phyloP scores from a whole-genome alignment of 2,113 vertebrate species.

The Ammodytes marinus region DNA sequence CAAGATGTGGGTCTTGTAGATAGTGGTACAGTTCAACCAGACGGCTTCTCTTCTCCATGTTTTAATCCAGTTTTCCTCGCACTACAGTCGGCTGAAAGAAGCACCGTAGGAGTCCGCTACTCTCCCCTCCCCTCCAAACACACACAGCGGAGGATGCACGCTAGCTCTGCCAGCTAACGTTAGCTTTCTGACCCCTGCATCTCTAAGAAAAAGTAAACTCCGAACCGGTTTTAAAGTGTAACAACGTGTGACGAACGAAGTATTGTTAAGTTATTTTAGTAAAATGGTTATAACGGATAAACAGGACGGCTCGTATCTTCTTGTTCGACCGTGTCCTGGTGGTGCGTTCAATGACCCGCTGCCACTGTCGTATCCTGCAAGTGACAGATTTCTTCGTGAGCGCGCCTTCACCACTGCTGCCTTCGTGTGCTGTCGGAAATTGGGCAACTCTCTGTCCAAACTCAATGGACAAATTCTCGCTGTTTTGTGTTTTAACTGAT shows the following conservation, averaged over 20 bases:
- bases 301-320: background rate
- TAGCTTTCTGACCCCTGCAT: slow-evolving; percentile 57
- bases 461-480: background rate
- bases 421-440: slow-evolving; percentile 27
- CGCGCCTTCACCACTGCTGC: slow-evolving; percentile 9
- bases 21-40: slow-evolving; percentile 64
- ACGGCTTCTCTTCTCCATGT: slow-evolving; percentile 69
- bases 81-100: background rate
- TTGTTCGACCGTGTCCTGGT: background rate
- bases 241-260: background rate
- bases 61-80: background rate
- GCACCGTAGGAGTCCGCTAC: slow-evolving; percentile 32
- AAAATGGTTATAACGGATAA: background rate
- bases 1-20: slow-evolving; percentile 90
- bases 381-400: slow-evolving; percentile 65
- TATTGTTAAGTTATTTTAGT: background rate
- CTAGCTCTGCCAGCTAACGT: slow-evolving; percentile 51
- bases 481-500: background rate
- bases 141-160: slow-evolving; percentile 9
- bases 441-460: background rate
- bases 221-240: background rate
- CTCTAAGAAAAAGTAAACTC: background rate
- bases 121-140: background rate
- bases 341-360: slow-evolving; percentile 35
- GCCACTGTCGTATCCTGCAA: slow-evolving; percentile 19